Conservation (phyloP, 2,888 invertebrate genomes). For the Acanthacorydalis orientalis region DNA sequence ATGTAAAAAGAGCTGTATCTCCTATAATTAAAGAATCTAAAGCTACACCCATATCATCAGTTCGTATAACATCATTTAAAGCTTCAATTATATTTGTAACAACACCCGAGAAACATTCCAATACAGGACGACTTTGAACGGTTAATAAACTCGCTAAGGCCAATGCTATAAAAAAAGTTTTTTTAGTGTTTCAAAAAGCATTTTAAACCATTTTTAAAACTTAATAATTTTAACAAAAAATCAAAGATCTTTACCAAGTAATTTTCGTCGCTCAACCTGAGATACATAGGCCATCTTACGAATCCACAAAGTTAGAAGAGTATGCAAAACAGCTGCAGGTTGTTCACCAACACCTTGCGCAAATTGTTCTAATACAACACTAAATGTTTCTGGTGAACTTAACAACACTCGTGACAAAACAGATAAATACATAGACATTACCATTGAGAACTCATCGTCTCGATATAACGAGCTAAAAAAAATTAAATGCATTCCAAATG, state of each 20-base stretch:
- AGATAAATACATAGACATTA: slow-evolving; percentile 61
- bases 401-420: slow-evolving; percentile 64
- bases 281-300: slow-evolving; percentile 61
- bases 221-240: slow-evolving; percentile 8
- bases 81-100: slow-evolving; percentile 59
- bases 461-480: slow-evolving; percentile 44
- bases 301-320: slow-evolving; percentile 62
- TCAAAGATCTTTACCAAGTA: slow-evolving; percentile 35
- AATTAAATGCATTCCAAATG: slow-evolving; percentile 6
- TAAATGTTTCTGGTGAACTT: slow-evolving; percentile 47
- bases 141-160: slow-evolving; percentile 54
- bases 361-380: slow-evolving; percentile 34
- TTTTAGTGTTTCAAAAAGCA: neutral
- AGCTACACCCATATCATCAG: slow-evolving; percentile 33
- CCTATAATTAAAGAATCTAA: slow-evolving; percentile 22
- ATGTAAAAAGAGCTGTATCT: slow-evolving; percentile 24
- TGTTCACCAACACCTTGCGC: slow-evolving; percentile 27
- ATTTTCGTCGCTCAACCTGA: slow-evolving; percentile 65
- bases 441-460: slow-evolving; percentile 52
- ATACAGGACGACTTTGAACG: slow-evolving; percentile 46
- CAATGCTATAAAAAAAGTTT: slow-evolving; percentile 17
- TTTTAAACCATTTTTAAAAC: slow-evolving; percentile 5
- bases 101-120: slow-evolving; percentile 55
- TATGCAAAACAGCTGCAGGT: slow-evolving; percentile 48
- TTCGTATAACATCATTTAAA: slow-evolving; percentile 61